Base-by-base conservation (phyloP, 1,140 invertebrate species). In the Paralvinella palmiformis region DNA sequence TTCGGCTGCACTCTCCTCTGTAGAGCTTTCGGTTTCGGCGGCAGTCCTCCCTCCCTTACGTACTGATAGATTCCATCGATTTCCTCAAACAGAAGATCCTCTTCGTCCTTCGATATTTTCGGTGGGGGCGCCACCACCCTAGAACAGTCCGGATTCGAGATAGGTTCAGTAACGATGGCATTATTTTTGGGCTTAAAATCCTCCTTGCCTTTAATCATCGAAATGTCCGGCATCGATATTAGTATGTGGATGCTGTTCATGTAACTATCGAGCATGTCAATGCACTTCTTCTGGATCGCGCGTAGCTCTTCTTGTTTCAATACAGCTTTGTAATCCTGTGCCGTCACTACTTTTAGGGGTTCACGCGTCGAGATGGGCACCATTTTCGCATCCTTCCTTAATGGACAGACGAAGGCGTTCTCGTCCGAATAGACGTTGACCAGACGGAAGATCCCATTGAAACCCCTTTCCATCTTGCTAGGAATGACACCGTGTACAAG, bases 21-120 rank as follows among this genome's bases (percentile, higher is more conserved):
- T 53, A 22, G 69, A 37, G 20, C 68, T 48, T 37, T 69, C 20
- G 27, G 72, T 35, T 37, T 83, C 36, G 94, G 82, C 33, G 94
- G 82, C 0, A 92, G 91, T 71, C 94, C 90, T 0, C 93, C 93
- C 41, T 73, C 73, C 52, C 93, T 83, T 0, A 97, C 92, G 76
- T 96, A 96, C 75, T 94, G 91, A 77, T 97, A 97, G 64, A 97
- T 93, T 79, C 95, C 91, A 83, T 97, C 93, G 68, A 96, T 94
- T 81, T 97, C 93, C 71, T 95, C 91, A 80, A 95, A 94, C 20
- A 78, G 68, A 31, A 72, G 64, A 69, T 95, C 91, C 65, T 79
- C 78, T 60, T 71, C 69, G 17, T 68, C 72, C 44, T 71, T 73
- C 7, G 73, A 71, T 17, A 72, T 63, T n/a, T n/a, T n/a, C n/a